phyloP scores from a whole-genome alignment of 2,888 invertebrate species.

The Chalcosyrphus nemorum region DNA sequence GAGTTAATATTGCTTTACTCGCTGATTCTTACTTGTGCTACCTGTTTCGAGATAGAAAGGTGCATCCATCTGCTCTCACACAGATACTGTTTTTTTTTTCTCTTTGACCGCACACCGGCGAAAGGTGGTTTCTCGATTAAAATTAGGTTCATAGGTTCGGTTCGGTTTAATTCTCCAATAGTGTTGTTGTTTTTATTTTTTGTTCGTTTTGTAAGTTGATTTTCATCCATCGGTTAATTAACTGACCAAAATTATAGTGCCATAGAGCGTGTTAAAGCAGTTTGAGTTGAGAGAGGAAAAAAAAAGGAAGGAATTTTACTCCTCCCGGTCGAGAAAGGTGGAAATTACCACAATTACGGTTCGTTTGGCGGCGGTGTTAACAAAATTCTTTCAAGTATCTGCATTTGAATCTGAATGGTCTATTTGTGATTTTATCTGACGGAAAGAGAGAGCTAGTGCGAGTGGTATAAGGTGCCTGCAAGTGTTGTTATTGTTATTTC shows the following conservation, averaged over 20 bases:
- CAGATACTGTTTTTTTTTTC: slow-evolving; percentile 1
- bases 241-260: slow-evolving; percentile 33
- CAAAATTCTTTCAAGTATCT: slow-evolving; percentile 13
- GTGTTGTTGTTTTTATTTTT: slow-evolving; percentile 16
- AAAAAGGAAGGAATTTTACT: slow-evolving; percentile 5
- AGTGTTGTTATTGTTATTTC: slow-evolving; percentile 30
- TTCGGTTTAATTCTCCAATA: neutral
- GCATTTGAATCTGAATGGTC: slow-evolving; percentile 3
- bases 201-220: slow-evolving; percentile 33
- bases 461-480: slow-evolving; percentile 19
- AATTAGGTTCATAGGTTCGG: slow-evolving; percentile 50
- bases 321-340: slow-evolving; percentile 8
- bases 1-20: neutral
- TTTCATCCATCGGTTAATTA: slow-evolving; percentile 47
- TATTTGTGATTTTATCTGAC: neutral
- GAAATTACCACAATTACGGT: slow-evolving; percentile 39
- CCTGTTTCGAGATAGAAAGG: slow-evolving; percentile 62
- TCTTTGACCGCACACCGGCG: slow-evolving; percentile 49
- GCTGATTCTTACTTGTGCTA: slow-evolving; percentile 32
- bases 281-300: neutral
- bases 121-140: slow-evolving; percentile 40
- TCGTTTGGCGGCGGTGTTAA: slow-evolving; percentile 10
- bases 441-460: neutral
- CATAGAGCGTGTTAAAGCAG: slow-evolving; percentile 17
- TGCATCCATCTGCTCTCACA: slow-evolving; percentile 32